Evolutionary conservation across 2,113 vertebrate species (phyloP).

Genomic region (Calyptommatus sinebrachiatus): DNA sequence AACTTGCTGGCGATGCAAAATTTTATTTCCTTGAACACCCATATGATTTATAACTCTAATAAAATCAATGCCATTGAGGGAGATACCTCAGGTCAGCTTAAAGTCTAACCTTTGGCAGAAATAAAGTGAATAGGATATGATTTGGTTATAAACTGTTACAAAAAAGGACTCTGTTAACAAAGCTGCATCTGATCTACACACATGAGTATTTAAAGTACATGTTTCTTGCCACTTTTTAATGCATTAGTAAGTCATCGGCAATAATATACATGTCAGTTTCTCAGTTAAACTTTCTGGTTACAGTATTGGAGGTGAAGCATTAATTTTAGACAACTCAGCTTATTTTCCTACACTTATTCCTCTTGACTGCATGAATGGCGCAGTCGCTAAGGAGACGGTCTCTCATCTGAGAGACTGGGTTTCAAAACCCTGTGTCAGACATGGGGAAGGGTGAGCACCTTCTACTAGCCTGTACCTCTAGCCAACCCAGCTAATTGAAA

Average conservation of each 20-base stretch:
- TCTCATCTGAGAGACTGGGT: too few relatives aligned
- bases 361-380: background rate
- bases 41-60: slow-evolving; percentile 32
- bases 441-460: too few relatives aligned
- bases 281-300: background rate
- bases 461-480: too few relatives aligned
- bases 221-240: background rate
- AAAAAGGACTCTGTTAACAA: background rate
- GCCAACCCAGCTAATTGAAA: too few relatives aligned
- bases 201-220: background rate
- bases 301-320: background rate
- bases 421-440: too few relatives aligned
- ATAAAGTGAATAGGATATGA: slow-evolving; percentile 27
- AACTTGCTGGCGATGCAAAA: slow-evolving; percentile 25
- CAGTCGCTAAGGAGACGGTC: too few relatives aligned
- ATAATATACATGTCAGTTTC: background rate
- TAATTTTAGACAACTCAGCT: background rate
- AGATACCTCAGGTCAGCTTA: slow-evolving; percentile 19
- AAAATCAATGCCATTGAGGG: slow-evolving; percentile 28
- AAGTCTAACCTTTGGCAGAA: slow-evolving; percentile 19
- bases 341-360: background rate
- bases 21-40: slow-evolving; percentile 23
- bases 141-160: background rate
- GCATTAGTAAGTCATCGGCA: background rate
- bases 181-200: background rate